Evolutionary conservation across 2,113 vertebrate genomes (phyloP).

Genomic region (Orientallactaga bullata): DNA sequence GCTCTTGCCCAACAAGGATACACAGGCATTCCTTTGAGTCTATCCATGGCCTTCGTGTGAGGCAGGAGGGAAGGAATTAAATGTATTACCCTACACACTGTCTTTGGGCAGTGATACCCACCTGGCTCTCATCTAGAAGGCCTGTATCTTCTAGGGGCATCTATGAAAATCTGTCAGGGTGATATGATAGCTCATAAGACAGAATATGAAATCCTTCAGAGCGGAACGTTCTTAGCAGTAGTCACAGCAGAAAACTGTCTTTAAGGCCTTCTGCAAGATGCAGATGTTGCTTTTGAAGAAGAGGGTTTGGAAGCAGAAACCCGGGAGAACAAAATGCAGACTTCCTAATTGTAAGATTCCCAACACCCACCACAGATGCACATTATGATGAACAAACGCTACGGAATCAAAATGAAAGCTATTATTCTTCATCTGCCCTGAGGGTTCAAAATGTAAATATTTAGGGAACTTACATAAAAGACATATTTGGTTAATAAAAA

Average conservation of each 20-base stretch:
- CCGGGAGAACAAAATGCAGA: neutral
- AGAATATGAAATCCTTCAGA: neutral
- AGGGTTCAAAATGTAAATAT: neutral
- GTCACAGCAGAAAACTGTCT: neutral
- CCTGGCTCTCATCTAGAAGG: neutral
- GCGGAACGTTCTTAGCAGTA: neutral
- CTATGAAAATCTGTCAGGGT: neutral
- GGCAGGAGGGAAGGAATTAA: neutral
- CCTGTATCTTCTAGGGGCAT: neutral
- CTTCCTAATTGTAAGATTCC: neutral
- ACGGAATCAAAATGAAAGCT: neutral
- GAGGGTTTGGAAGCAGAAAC: neutral
- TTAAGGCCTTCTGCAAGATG: neutral
- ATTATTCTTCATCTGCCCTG: neutral
- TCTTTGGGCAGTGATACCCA: neutral
- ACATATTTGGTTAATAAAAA: slow-evolving; percentile 36
- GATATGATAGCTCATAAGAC: neutral
- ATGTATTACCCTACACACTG: neutral
- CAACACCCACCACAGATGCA: neutral
- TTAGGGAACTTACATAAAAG: neutral
- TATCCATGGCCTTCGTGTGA: neutral
- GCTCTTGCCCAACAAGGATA: neutral
- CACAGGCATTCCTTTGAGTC: neutral
- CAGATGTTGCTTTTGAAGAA: neutral
- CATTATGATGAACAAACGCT: neutral